Base-by-base conservation (phyloP, 1,140 invertebrate species). In the Diorhabda sublineata region DNA sequence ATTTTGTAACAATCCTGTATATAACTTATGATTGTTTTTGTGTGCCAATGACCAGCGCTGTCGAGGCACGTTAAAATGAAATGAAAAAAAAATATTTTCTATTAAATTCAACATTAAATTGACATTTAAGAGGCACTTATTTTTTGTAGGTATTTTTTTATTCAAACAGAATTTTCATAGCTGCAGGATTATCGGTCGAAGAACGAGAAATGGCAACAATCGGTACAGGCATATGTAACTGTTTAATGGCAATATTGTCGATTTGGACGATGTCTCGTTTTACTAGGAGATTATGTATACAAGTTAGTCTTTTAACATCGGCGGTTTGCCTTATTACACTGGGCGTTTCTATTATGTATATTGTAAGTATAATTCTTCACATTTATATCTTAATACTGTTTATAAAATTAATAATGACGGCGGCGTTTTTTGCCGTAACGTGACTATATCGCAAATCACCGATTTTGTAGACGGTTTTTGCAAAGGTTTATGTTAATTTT, bases 111-210 rank as follows among this genome's bases (percentile, higher is more conserved):
- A 26, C 26, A 26, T 1, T 26, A 26, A 26, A 26, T 26, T 26
- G 26, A 26, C 1, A 26, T 26, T 26, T 26, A 26, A 26, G 26
- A 26, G 26, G 0, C 26, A 26, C 47, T 8, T 4, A 64, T 8
- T 66, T 68, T 64, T 77, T 77, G 59, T 62, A 91, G 90, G 89
- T 94, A 41, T 92, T 94, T 81, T 93, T 90, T 79, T 95, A 94
- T 80, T 94, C 92, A 0, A 85, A 86, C 42, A 81, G 80, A 4
- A 92, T 94, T 71, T 93, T 93, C 79, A 75, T 82, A 71, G 80
- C 79, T 45, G 90, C 91, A n/a, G 87, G 87, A 2, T 78, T 94
- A 9, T 83, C 82, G 3, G 74, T 76, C 6, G 47, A 71, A 26
- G 81, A 80, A 9, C 83, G 88, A 3, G 86, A 91, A 77, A 88